These are phyloP conservation scores for Phocoena sinus DNA, from an alignment of 2,113 vertebrate species.

Conservation along the genomic window DNA sequence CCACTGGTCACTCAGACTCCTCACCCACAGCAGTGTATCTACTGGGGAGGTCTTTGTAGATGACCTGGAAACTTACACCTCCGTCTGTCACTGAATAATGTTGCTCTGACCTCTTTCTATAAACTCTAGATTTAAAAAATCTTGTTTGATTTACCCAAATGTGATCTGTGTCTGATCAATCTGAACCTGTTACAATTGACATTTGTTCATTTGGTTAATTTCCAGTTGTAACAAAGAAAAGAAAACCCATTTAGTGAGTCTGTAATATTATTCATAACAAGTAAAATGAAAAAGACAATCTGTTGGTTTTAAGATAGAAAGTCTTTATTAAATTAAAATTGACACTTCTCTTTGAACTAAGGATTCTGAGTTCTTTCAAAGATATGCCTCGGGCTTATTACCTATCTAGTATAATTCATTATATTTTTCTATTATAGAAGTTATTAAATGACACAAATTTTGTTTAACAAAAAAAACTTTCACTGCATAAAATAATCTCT, in stretches of 20 bases:
- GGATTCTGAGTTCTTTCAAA: conserved; percentile 49
- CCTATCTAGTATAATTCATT: conserved; percentile 32
- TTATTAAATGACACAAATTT: conserved; percentile 44
- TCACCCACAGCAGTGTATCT: neutral
- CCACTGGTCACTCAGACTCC: neutral
- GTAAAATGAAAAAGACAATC: conserved; percentile 43
- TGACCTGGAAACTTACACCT: neutral
- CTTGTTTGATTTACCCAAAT: neutral
- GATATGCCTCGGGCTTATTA: conserved; percentile 25
- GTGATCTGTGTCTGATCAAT: neutral
- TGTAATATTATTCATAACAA: conserved; percentile 32
- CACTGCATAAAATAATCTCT: neutral
- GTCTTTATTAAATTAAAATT: conserved; percentile 56
- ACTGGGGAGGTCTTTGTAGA: neutral
- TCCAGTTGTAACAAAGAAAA: conserved; percentile 27
- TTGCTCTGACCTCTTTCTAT: neutral
- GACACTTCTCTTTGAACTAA: conserved; percentile 23
- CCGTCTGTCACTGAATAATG: neutral
- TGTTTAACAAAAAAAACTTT: conserved; percentile 35
- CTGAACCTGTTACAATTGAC: conserved; percentile 18
- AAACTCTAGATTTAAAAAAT: conserved; percentile 16
- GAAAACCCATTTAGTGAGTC: conserved; percentile 40
- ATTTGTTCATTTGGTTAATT: conserved; percentile 47
- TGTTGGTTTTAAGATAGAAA: conserved; percentile 34
- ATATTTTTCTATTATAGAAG: conserved; percentile 45